phyloP scores from a whole-genome alignment of 2,113 vertebrate species.

The Canis aureus region DNA sequence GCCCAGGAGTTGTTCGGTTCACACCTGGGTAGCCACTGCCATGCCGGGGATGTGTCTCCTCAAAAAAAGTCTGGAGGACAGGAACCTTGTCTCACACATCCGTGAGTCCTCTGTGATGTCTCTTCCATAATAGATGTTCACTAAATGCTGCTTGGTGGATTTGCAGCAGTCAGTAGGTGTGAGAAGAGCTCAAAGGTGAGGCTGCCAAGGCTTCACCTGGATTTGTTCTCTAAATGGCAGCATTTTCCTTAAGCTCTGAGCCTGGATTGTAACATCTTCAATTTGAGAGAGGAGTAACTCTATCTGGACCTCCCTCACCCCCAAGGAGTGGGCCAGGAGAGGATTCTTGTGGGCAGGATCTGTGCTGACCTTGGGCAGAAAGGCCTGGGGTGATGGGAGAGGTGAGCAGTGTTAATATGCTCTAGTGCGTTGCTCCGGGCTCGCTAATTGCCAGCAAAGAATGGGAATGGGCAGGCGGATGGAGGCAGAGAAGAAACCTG shows the following conservation, averaged over 20 bases:
- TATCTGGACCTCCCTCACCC: not conserved
- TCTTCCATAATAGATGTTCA: not conserved
- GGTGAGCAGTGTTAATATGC: not conserved
- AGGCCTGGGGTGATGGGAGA: not conserved
- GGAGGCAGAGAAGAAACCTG: not conserved
- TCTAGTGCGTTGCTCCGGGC: not conserved
- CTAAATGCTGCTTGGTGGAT: not conserved
- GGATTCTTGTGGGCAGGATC: not conserved
- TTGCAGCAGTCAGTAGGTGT: not conserved
- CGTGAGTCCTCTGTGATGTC: not conserved
- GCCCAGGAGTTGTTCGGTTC: not conserved
- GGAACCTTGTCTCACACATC: not conserved
- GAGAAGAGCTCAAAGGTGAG: not conserved
- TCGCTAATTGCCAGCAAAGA: constrained; percentile 36
- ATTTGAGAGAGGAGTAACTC: not conserved
- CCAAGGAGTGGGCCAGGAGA: not conserved
- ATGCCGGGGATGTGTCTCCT: not conserved
- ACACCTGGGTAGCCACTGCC: too few species aligned
- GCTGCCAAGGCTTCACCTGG: not conserved
- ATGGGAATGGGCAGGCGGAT: not conserved
- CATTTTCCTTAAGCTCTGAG: not conserved
- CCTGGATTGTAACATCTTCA: not conserved
- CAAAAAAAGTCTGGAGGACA: not conserved
- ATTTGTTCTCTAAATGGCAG: not conserved
- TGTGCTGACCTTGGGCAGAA: not conserved